Percentiles rank a stretch among this genome's conserved stretches.
Evolutionary conservation across 1,140 invertebrate species (phyloP).

Genomic region (Bursaphelenchus mucronatus): DNA sequence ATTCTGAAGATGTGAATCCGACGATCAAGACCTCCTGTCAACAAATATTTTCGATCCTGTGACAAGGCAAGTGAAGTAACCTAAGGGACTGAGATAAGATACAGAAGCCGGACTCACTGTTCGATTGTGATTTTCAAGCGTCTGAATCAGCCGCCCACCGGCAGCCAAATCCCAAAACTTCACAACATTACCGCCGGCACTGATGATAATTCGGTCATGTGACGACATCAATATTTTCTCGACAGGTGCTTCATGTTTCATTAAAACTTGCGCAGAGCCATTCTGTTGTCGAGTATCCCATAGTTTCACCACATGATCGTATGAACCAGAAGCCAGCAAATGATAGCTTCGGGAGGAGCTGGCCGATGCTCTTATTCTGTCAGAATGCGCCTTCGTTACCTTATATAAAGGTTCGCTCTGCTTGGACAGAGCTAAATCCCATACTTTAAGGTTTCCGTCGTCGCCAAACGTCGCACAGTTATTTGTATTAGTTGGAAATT

Average conservation of each 20-base stretch:
- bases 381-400: slow-evolving; percentile 68
- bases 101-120: slow-evolving; percentile 76
- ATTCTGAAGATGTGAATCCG: slow-evolving; percentile 84
- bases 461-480: slow-evolving; percentile 84
- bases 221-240: slow-evolving; percentile 84
- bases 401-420: slow-evolving; percentile 67
- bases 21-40: slow-evolving; percentile 81
- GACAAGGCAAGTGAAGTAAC: slow-evolving; percentile 66
- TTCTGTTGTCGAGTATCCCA: slow-evolving; percentile 72
- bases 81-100: slow-evolving; percentile 34
- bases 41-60: slow-evolving; percentile 73
- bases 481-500: slow-evolving; percentile 74
- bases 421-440: slow-evolving; percentile 67
- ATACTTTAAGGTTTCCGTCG: slow-evolving; percentile 73
- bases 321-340: slow-evolving; percentile 69
- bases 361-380: slow-evolving; percentile 37
- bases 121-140: slow-evolving; percentile 78
- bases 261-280: slow-evolving; percentile 66
- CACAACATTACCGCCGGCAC: slow-evolving; percentile 82
- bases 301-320: slow-evolving; percentile 82
- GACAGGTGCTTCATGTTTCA: slow-evolving; percentile 83
- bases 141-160: slow-evolving; percentile 75
- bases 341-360: slow-evolving; percentile 19
- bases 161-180: slow-evolving; percentile 88
- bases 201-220: slow-evolving; percentile 80